A percentile compares a stretch with the other conserved stretches of the same genome.
Conservation (phyloP, 1,140 invertebrate genomes). For the Calycopis cecrops region DNA sequence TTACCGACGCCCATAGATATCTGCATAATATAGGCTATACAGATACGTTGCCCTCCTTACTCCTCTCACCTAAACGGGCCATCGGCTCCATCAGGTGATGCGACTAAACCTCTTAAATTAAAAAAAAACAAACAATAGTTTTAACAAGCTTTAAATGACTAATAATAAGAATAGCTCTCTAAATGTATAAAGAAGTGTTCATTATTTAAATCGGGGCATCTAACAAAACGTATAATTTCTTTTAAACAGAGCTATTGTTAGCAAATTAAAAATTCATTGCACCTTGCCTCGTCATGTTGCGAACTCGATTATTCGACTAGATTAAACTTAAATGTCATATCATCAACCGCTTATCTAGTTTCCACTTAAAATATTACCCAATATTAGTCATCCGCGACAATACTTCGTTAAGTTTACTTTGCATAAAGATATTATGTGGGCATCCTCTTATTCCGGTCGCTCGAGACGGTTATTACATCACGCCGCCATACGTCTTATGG, state of each 20-base stretch:
- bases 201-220: too few species aligned
- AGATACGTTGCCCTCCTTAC: too few species aligned
- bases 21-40: too few species aligned
- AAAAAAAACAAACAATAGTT: too few species aligned
- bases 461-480: not conserved
- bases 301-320: constrained; percentile 14
- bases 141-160: too few species aligned
- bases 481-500: not conserved
- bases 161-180: too few species aligned
- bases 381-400: constrained; percentile 40
- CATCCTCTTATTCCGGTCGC: constrained; percentile 1
- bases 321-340: constrained; percentile 32
- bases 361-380: constrained; percentile 34
- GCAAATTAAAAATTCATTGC: constrained; percentile 2
- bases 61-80: too few species aligned
- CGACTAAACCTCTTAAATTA: too few species aligned
- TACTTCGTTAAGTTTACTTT: constrained; percentile 50
- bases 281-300: not conserved
- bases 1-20: too few species aligned
- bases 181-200: too few species aligned
- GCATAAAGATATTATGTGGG: constrained; percentile 16
- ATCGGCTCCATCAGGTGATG: too few species aligned
- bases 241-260: not conserved
- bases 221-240: not conserved
- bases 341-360: constrained; percentile 44